Percentiles rank a stretch among this genome's conserved stretches.
Evolutionary conservation across 1,140 invertebrate species (phyloP).

Genomic region (Ceratina japonica): DNA sequence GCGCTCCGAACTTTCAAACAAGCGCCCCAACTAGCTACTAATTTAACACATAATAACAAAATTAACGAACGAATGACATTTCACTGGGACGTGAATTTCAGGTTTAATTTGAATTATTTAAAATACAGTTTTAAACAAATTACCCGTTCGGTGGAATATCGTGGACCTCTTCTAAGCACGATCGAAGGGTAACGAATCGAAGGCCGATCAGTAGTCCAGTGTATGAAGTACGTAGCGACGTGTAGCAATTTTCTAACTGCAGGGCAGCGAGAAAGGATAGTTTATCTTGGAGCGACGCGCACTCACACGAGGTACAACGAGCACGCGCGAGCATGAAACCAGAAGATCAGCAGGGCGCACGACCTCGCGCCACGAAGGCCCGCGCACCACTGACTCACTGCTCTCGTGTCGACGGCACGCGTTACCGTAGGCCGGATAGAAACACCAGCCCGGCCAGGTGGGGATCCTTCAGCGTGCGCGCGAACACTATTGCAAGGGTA

Average conservation of each 20-base stretch:
- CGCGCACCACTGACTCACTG: slow-evolving; percentile 76
- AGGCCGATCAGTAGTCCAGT: not conserved
- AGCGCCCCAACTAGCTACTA: too few species aligned
- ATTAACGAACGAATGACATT: too few species aligned
- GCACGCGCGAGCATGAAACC: not conserved
- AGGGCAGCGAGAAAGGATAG: too few species aligned
- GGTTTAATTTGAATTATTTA: too few species aligned
- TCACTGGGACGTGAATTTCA: too few species aligned
- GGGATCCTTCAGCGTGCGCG: slow-evolving; percentile 11
- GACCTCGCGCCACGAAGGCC: slow-evolving; percentile 71
- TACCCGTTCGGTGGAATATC: not conserved
- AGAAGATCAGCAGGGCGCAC: slow-evolving; percentile 36
- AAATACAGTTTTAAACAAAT: not conserved
- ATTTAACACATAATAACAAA: too few species aligned
- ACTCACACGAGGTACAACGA: slow-evolving; percentile 24
- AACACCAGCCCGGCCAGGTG: not conserved
- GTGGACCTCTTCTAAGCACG: too few species aligned
- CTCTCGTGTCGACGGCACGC: slow-evolving; percentile 42
- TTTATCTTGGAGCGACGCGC: not conserved
- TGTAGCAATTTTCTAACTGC: too few species aligned
- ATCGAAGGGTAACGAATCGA: too few species aligned
- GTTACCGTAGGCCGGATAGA: slow-evolving; percentile 10
- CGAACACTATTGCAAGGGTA: not conserved
- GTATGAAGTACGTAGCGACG: too few species aligned
- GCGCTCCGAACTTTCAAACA: too few species aligned